These are phyloP conservation scores for Ladona fulva DNA, from an alignment of 1,140 invertebrate species.

Conservation along the genomic window DNA sequence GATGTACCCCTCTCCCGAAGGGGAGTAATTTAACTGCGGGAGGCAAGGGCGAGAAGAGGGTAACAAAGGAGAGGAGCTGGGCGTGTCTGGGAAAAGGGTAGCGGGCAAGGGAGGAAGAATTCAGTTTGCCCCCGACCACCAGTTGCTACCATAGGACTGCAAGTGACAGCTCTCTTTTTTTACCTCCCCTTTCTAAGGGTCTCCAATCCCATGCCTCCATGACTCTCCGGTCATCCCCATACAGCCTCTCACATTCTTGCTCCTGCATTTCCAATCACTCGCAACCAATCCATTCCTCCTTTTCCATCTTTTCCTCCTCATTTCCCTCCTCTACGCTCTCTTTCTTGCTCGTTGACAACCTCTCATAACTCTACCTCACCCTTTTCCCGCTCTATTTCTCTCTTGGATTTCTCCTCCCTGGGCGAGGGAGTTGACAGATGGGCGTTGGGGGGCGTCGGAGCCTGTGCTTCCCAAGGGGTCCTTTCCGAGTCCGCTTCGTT, in stretches of 20 bases:
- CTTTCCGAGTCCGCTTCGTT: neutral
- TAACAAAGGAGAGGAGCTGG: neutral
- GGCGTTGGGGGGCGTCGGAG: neutral
- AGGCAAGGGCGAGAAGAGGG: neutral
- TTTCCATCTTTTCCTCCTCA: constrained; percentile 18
- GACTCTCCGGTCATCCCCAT: neutral
- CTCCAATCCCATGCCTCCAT: constrained; percentile 20
- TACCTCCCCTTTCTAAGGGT: constrained; percentile 14
- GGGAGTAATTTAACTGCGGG: neutral
- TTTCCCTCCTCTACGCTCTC: constrained; percentile 19
- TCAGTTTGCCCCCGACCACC: neutral
- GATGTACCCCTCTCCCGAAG: constrained; percentile 19
- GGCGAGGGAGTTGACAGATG: neutral
- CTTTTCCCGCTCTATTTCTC: constrained; percentile 27
- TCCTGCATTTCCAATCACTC: no score
- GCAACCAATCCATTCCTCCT: neutral
- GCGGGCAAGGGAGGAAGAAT: neutral
- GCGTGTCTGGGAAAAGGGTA: neutral
- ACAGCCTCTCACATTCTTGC: no score
- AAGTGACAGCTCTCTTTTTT: neutral
- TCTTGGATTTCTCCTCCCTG: neutral
- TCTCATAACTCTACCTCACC: constrained; percentile 32
- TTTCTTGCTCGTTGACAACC: constrained; percentile 13
- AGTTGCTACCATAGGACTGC: constrained; percentile 3
- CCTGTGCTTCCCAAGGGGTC: neutral